These are phyloP conservation scores for Pagrus major DNA, from an alignment of 2,113 vertebrate species.

Conservation along the genomic window DNA sequence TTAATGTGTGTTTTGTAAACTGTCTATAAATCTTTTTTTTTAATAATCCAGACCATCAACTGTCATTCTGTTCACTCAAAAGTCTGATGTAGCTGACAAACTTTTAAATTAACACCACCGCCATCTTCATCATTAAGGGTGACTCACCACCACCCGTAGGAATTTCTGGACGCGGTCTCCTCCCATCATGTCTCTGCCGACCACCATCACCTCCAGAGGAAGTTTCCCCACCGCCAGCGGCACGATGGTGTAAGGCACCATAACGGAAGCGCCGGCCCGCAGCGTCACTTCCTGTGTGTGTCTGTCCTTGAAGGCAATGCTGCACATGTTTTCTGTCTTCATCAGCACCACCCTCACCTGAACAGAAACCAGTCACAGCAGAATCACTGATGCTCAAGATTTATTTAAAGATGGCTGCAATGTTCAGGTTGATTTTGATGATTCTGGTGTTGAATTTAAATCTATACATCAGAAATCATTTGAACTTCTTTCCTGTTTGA, in stretches of 20 bases:
- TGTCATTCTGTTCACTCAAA: too few relatives aligned
- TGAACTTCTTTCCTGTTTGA: too few relatives aligned
- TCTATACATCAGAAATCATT: too few relatives aligned
- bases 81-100: background rate
- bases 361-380: background rate
- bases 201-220: slow-evolving; percentile 81
- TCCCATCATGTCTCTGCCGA: slow-evolving; percentile 36
- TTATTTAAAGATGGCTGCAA: too few relatives aligned
- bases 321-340: slow-evolving; percentile 83
- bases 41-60: background rate
- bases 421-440: too few relatives aligned
- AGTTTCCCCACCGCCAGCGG: slow-evolving; percentile 80
- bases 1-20: background rate
- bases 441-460: too few relatives aligned
- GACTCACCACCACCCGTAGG: slow-evolving; percentile 83
- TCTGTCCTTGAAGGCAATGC: slow-evolving; percentile 75
- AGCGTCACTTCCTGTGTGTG: slow-evolving; percentile 74
- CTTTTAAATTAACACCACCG: background rate
- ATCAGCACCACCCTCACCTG: slow-evolving; percentile 85
- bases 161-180: slow-evolving; percentile 81
- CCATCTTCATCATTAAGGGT: background rate
- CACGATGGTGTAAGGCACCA: slow-evolving; percentile 81
- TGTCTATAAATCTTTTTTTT: too few relatives aligned
- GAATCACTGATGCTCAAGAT: background rate
- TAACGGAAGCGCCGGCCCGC: slow-evolving; percentile 68